Evolutionary conservation across 2,888 invertebrate species (phyloP), one percentile per base, ranked within the genome.

Genomic region (Andrena bucephala): DNA sequence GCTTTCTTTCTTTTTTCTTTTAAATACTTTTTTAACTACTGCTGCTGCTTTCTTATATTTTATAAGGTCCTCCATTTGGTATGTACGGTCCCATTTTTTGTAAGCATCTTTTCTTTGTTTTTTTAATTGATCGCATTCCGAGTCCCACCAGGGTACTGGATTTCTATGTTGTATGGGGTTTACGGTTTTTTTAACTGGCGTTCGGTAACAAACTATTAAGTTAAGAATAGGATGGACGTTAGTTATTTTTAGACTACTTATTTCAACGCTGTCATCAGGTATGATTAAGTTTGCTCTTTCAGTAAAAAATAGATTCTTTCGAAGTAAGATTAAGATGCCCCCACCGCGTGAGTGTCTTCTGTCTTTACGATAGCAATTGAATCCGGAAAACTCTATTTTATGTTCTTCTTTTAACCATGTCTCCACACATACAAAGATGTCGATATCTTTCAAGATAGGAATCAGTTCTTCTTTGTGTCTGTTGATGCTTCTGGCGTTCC

Each of bases 1-100:
- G 7, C 10, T 20, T 6, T 72, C 10, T 33, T 48, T 52, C 24
- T 72, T 31, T 1, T 72, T 72, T 33, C 33, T 20, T 50, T 62
- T 62, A 13, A 52, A 52, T 2, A 20, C 16, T 63, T 20, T 50
- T 24, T 33, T 72, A 7, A n/a, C 10, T 3, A 31, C 1, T n/a
- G 52, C 62, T 20, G 8, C 33, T 8, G 8, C 6, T 4, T 33
- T 63, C 52, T 71, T 50, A n/a, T 62, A 42, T 7, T 50, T 10
- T 52, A 67, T 52, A 16, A 48, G 8, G 4, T 52, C 20, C 27
- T 33, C 29, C 29, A 67, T 0, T 5, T n/a, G 16, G 13, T 31
- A 4, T 29, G 52, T 31, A 10, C 13, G 10, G 4, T 29, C n/a
- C 50, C 52, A 67, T 52, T 52, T 52, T 29, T 50, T 66, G 29